phyloP scores from a whole-genome alignment of 1,140 invertebrate species.

The Dendroctonus ponderosae region DNA sequence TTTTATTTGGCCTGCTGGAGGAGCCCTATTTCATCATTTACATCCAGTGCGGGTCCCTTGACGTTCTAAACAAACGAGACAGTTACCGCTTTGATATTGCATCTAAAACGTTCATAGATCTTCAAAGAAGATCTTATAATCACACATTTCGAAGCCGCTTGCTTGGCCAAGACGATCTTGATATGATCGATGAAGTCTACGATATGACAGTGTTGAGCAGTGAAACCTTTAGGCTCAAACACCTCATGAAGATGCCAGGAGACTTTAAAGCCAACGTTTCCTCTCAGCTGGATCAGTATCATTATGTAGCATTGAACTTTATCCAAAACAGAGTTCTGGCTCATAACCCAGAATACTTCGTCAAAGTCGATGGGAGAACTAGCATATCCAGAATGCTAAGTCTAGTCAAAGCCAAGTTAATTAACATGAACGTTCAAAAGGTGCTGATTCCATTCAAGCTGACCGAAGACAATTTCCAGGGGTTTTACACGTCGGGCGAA shows the following conservation, averaged over 20 bases:
- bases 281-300: constrained; percentile 53
- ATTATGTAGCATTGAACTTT: constrained; percentile 46
- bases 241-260: constrained; percentile 47
- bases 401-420: constrained; percentile 51
- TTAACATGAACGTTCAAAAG: constrained; percentile 48
- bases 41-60: constrained; percentile 55
- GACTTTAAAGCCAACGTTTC: constrained; percentile 51
- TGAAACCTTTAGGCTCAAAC: constrained; percentile 28
- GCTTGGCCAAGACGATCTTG: constrained; percentile 10
- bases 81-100: constrained; percentile 52
- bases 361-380: constrained; percentile 58
- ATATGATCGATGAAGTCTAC: constrained; percentile 35
- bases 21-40: constrained; percentile 57
- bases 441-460: constrained; percentile 52
- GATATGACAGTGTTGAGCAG: constrained; percentile 21
- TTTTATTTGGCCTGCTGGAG: constrained; percentile 42
- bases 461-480: constrained; percentile 37
- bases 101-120: constrained; percentile 42
- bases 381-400: constrained; percentile 52
- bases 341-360: constrained; percentile 55
- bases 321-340: constrained; percentile 54
- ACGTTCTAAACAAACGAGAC: constrained; percentile 52
- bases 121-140: constrained; percentile 27
- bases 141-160: constrained; percentile 24
- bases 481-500: constrained; percentile 14